phyloP scores from a whole-genome alignment of 35 echinoderm and acorn worm genomes.

The Ophiothrix spiculata region DNA sequence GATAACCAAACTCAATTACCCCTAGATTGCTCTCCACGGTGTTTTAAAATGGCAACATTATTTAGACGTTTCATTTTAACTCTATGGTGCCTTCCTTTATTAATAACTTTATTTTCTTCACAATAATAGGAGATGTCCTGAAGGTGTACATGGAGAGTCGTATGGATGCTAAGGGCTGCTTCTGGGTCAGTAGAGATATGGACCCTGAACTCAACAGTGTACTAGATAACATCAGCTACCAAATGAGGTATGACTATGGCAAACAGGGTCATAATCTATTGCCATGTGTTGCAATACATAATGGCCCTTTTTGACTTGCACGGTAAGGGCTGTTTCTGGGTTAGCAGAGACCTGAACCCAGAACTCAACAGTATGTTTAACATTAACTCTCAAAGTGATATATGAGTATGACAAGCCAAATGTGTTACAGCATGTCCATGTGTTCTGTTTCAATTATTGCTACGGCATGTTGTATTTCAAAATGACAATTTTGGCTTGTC shows the following conservation, averaged over 20 bases:
- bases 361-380: too few species aligned
- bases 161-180: constrained; percentile 66
- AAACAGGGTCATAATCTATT: too few species aligned
- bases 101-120: neutral
- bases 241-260: constrained; percentile 93
- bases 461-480: too few species aligned
- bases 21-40: neutral
- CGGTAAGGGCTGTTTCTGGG: too few species aligned
- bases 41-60: neutral
- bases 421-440: too few species aligned
- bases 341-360: too few species aligned
- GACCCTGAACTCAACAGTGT: constrained; percentile 48
- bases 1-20: neutral
- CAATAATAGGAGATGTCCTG: constrained; percentile 50
- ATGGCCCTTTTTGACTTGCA: too few species aligned
- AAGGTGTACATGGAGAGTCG: constrained; percentile 80
- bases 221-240: constrained; percentile 80
- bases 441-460: too few species aligned
- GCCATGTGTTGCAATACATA: too few species aligned
- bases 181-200: constrained; percentile 81
- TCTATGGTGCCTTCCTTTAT: neutral
- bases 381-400: too few species aligned
- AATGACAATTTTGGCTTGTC: too few species aligned
- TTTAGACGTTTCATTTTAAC: neutral
- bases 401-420: too few species aligned